These are phyloP conservation scores for Onychomys leucogaster DNA, from an alignment of 2,797 vertebrate genomes.

Conservation along the genomic window DNA sequence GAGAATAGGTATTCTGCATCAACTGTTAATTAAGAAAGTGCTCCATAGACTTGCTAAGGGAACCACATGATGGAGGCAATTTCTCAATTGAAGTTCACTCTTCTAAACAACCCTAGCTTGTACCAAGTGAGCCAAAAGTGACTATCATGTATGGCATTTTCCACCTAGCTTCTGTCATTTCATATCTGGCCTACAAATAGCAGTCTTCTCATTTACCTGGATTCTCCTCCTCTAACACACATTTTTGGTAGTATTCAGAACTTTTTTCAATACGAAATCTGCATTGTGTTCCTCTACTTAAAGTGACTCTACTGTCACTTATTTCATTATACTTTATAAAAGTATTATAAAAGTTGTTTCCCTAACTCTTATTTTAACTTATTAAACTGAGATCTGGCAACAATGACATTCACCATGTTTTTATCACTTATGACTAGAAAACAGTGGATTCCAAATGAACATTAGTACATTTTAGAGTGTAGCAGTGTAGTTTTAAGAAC, in stretches of 20 bases:
- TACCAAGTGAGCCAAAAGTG: neutral
- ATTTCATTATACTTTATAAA: neutral
- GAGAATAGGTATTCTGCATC: neutral
- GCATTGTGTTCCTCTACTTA: neutral
- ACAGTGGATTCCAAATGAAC: constrained; percentile 10
- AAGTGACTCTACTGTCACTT: neutral
- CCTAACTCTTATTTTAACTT: neutral
- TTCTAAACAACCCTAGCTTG: neutral
- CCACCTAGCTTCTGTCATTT: neutral
- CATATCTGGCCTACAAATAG: neutral
- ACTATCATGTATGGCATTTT: neutral
- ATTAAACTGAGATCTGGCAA: neutral
- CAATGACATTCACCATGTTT: neutral
- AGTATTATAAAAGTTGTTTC: neutral
- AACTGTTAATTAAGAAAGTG: neutral
- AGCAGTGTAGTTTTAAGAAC: neutral
- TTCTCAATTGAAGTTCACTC: neutral
- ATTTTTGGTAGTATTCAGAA: neutral
- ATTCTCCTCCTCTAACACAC: neutral
- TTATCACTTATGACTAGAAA: neutral
- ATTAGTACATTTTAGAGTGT: constrained; percentile 15
- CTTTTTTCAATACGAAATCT: neutral
- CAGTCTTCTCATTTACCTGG: neutral
- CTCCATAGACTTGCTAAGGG: neutral
- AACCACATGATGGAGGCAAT: neutral